Evolutionary conservation across 2,888 invertebrate species (phyloP).

Genomic region (Amblyjoppa proteus): DNA sequence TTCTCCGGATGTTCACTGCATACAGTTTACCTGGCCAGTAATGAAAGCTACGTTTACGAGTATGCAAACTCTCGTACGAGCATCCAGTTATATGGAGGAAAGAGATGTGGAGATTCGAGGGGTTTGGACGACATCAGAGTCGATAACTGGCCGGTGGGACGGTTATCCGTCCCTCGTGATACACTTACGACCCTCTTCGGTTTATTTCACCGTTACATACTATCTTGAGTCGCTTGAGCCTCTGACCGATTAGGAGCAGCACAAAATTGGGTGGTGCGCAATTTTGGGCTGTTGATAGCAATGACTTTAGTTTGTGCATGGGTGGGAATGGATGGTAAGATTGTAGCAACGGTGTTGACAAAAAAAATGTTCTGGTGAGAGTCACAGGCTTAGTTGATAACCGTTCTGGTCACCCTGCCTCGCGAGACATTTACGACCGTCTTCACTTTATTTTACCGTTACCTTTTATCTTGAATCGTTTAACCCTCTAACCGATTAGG

Average conservation of each 20-base stretch:
- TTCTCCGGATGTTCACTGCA: conserved; percentile 58
- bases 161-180: conserved; percentile 48
- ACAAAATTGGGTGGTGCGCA: background rate
- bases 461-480: no score
- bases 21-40: conserved; percentile 72
- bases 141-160: conserved; percentile 53
- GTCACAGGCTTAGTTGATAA: no score
- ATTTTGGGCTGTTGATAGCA: background rate
- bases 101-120: background rate
- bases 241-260: no score
- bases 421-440: no score
- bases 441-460: no score
- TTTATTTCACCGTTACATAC: background rate
- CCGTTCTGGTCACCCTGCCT: no score
- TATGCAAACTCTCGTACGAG: conserved; percentile 73
- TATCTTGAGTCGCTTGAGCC: background rate
- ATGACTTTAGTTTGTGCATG: no score
- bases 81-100: conserved; percentile 25
- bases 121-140: conserved; percentile 44
- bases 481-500: no score
- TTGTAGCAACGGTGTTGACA: no score
- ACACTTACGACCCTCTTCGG: conserved; percentile 37
- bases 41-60: conserved; percentile 74
- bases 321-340: no score
- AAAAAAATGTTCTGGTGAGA: no score